Percentiles rank a stretch among this genome's conserved stretches.
phyloP scores from a whole-genome alignment of 2,888 invertebrate genomes.

The Meiosimyza platycephala region DNA sequence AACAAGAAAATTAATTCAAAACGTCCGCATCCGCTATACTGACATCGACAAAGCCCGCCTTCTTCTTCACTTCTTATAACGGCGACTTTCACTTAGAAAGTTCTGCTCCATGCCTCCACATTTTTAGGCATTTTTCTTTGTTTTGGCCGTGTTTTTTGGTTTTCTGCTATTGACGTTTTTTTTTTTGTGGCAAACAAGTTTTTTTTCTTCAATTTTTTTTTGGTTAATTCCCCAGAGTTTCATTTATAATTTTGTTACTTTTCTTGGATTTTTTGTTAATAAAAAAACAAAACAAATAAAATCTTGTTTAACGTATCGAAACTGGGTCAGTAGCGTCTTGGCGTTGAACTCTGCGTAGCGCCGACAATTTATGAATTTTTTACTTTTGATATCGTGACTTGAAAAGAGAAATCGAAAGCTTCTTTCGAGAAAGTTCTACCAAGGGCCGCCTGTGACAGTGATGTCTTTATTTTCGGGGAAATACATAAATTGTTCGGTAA shows the following conservation, averaged over 20 bases:
- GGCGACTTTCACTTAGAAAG: slow-evolving; percentile 65
- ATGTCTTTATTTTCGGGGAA: no score
- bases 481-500: no score
- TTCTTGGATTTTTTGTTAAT: slow-evolving; percentile 29
- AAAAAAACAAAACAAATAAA: slow-evolving; percentile 3
- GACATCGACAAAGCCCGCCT: not conserved
- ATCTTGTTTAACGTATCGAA: no score
- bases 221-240: slow-evolving; percentile 38
- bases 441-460: no score
- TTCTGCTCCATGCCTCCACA: slow-evolving; percentile 52
- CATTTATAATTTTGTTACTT: slow-evolving; percentile 42
- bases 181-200: slow-evolving; percentile 42
- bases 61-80: slow-evolving; percentile 44
- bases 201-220: slow-evolving; percentile 25
- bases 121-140: slow-evolving; percentile 24
- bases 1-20: no score
- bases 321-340: no score
- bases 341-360: no score
- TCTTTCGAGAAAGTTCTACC: slow-evolving; percentile 10
- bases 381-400: no score
- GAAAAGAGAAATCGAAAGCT: not conserved
- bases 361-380: no score
- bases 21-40: no score
- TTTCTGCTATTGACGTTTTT: slow-evolving; percentile 48
- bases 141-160: slow-evolving; percentile 35